Evolutionary conservation across 2,888 invertebrate genomes (phyloP).

Genomic region (Chalcis sispes): DNA sequence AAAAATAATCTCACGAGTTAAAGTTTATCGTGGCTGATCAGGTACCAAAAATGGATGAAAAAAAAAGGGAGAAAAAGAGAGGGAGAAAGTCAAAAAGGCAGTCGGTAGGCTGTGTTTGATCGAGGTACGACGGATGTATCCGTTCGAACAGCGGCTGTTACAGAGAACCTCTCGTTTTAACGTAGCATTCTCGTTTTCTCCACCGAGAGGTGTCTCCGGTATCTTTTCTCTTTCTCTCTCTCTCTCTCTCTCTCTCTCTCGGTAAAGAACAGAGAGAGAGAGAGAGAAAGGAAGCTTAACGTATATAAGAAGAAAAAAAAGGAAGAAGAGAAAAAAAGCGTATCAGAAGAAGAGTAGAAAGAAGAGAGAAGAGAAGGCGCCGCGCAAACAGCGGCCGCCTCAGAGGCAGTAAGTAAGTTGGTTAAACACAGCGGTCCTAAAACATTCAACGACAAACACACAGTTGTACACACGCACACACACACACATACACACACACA

Average conservation of each 20-base stretch:
- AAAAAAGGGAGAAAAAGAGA: too few relatives aligned
- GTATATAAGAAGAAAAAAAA: too few relatives aligned
- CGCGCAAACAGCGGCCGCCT: slow-evolving; percentile 64
- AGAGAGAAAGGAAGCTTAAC: too few relatives aligned
- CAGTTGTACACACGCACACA: slow-evolving; percentile 7
- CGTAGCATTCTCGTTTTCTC: background rate
- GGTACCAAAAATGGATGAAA: too few relatives aligned
- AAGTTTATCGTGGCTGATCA: too few relatives aligned
- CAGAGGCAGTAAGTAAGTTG: slow-evolving; percentile 74
- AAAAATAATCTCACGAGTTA: too few relatives aligned
- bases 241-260: slow-evolving; percentile 8
- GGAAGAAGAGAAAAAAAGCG: slow-evolving; percentile 5
- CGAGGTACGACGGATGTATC: slow-evolving; percentile 3
- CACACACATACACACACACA: too few relatives aligned
- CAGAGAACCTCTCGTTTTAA: background rate
- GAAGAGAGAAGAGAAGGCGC: slow-evolving; percentile 3
- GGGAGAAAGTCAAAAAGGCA: background rate
- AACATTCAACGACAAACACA: slow-evolving; percentile 75
- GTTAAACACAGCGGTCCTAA: slow-evolving; percentile 74
- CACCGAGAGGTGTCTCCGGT: slow-evolving; percentile 46
- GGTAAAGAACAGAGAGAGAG: background rate
- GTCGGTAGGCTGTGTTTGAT: slow-evolving; percentile 45
- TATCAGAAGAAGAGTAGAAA: background rate
- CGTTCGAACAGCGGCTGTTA: background rate
- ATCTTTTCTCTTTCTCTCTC: slow-evolving; percentile 11